A percentile compares a stretch with the other conserved stretches of the same genome.
These are phyloP conservation scores for Platysteira castanea DNA, from an alignment of 2,113 vertebrate species.

Conservation along the genomic window DNA sequence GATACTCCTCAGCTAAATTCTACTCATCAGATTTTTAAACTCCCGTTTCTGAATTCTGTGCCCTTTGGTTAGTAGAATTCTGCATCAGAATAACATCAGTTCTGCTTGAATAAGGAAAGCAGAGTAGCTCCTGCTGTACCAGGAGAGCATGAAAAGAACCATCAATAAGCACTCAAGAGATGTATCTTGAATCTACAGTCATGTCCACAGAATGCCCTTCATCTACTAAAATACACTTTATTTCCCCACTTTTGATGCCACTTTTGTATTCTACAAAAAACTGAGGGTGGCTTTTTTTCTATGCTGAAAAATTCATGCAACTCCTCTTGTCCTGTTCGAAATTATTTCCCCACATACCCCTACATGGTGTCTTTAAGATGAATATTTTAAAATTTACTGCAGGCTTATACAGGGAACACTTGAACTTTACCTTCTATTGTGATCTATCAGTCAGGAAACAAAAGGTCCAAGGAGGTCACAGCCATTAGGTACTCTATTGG, in stretches of 20 bases:
- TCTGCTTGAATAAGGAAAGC: background rate
- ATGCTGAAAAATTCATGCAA: background rate
- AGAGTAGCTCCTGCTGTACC: background rate
- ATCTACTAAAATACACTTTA: background rate
- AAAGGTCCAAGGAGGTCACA: background rate
- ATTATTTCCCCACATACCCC: background rate
- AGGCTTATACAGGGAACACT: slow-evolving; percentile 1
- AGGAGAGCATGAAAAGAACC: background rate
- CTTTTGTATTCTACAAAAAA: background rate
- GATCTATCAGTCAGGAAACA: background rate
- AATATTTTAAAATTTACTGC: slow-evolving; percentile 1
- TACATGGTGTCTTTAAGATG: background rate
- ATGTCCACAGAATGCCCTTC: background rate
- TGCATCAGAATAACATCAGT: background rate
- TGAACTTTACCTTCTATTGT: slow-evolving; percentile 32
- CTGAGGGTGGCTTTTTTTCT: background rate
- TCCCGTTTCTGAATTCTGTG: background rate
- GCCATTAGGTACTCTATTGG: background rate
- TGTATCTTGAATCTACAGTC: background rate
- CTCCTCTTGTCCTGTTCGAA: slow-evolving; percentile 7
- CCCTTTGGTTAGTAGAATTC: background rate
- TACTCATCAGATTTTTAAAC: background rate
- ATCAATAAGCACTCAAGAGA: background rate
- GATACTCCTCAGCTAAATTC: background rate
- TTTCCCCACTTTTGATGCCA: slow-evolving; percentile 8